Evolutionary conservation across 2,888 invertebrate genomes (phyloP), one percentile per base, ranked within the genome.

Genomic region (Agonopterix subpropinquella): DNA sequence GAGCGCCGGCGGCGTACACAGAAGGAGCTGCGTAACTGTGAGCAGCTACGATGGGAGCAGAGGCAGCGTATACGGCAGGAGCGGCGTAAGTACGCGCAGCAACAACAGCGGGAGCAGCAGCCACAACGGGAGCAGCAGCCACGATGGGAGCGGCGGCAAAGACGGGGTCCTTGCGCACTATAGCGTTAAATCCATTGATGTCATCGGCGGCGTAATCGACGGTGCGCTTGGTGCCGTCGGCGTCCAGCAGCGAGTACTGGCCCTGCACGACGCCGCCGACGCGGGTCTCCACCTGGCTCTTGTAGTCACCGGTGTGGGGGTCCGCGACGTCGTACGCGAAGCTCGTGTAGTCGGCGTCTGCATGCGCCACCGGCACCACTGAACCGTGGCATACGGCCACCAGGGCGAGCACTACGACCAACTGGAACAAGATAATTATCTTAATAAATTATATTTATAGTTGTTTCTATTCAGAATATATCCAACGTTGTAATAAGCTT

Each of bases 141-240:
- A 70, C 77, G 15, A 77, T 74, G 2, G 80, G 74, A 1, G 77
- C 65, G 28, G 83, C 64, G 4, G 76, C 68, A 41, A 79, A 70
- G 39, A 73, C 80, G 36, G 90, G 83, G 56, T 89, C 89, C 54
- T 89, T 89, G 61, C 87, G 85, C 35, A 90, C 90, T 15, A 90
- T 83, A 39, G 90, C 90, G 77, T 90, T 90, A 77, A 90, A 90
- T 13, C 90, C 90, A 58, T 90, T 89, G 49, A 89, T 67, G 50
- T 89, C 87, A 64, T 90, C 90, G 50, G 90, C 90, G 45, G 87
- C 77, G 76, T 90, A 90, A 73, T 90, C 90, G 1, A 90, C 90
- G 11, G 83, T 89, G 54, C 90, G 84, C 59, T 83, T 85, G 51
- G 89, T 90, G 58, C 90, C 90, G 59, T 90, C 90, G 43, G 90